Percentiles rank a stretch among this genome's conserved stretches.
Conservation (phyloP, 2,797 vertebrate genomes). For the Dallia pectoralis region DNA sequence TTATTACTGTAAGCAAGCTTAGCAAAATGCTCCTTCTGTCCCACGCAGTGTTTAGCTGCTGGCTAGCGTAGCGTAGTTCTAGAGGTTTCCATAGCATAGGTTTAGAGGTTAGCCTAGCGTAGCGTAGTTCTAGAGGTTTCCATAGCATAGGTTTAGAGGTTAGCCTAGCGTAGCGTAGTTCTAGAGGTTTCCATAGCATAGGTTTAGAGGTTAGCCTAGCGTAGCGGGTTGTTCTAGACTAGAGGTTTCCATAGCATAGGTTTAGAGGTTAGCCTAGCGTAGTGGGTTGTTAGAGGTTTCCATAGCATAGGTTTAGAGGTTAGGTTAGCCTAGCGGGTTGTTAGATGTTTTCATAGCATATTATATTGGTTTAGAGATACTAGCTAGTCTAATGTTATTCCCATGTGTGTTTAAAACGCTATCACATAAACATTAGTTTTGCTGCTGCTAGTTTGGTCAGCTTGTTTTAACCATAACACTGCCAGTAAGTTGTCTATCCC, state of each 20-base stretch:
- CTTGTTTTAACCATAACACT: conserved; percentile 44
- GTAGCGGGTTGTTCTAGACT: background rate
- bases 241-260: background rate
- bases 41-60: conserved; percentile 21
- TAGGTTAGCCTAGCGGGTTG: background rate
- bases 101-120: conserved; percentile 33
- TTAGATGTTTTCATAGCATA: background rate
- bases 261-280: background rate
- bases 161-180: too few species aligned
- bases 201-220: too few species aligned
- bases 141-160: background rate
- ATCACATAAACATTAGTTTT: conserved; percentile 51
- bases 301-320: background rate
- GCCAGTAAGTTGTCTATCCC: background rate
- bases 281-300: background rate
- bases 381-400: background rate
- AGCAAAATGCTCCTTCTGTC: conserved; percentile 25
- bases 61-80: conserved; percentile 13
- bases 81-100: too few species aligned
- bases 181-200: too few species aligned
- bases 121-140: conserved; percentile 17
- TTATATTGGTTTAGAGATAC: too few species aligned
- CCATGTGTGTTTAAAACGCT: conserved; percentile 38
- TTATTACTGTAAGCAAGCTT: conserved; percentile 55
- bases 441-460: conserved; percentile 67